These are phyloP conservation scores for Ciconia nigra DNA, from an alignment of 2,797 vertebrate genomes.

Conservation along the genomic window DNA sequence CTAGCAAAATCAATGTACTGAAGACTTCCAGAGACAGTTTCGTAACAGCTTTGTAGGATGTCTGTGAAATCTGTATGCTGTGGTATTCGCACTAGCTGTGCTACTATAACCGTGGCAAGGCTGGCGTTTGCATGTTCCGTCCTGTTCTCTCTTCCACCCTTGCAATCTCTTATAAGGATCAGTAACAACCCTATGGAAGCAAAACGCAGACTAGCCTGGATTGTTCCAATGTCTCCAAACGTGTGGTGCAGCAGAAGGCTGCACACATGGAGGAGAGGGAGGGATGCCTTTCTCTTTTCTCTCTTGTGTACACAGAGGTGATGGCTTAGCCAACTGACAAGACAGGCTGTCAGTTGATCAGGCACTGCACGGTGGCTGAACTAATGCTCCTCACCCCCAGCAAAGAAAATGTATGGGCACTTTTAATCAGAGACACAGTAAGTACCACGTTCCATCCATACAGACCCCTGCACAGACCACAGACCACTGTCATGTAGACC, in stretches of 20 bases:
- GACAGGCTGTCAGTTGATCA: background rate
- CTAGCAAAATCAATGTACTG: background rate
- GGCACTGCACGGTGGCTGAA: background rate
- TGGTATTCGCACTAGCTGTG: background rate
- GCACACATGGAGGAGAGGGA: background rate
- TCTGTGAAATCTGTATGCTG: background rate
- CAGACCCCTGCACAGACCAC: background rate
- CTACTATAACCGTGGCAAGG: background rate
- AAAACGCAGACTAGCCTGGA: background rate
- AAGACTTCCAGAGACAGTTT: background rate
- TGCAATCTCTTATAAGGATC: background rate
- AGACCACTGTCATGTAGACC: background rate
- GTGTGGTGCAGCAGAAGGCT: background rate
- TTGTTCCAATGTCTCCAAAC: background rate
- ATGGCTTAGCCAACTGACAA: background rate
- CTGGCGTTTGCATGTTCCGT: background rate
- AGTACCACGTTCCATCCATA: background rate
- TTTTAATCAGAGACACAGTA: background rate
- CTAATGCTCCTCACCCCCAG: background rate
- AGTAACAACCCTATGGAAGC: background rate
- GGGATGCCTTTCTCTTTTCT: background rate
- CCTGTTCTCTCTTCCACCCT: background rate
- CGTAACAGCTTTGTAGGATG: background rate
- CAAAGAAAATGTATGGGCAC: background rate
- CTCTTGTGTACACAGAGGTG: background rate